Evolutionary conservation across 2,113 vertebrate species (phyloP), one percentile per base, ranked within the genome.

Genomic region (Microcebus griseorufus): DNA sequence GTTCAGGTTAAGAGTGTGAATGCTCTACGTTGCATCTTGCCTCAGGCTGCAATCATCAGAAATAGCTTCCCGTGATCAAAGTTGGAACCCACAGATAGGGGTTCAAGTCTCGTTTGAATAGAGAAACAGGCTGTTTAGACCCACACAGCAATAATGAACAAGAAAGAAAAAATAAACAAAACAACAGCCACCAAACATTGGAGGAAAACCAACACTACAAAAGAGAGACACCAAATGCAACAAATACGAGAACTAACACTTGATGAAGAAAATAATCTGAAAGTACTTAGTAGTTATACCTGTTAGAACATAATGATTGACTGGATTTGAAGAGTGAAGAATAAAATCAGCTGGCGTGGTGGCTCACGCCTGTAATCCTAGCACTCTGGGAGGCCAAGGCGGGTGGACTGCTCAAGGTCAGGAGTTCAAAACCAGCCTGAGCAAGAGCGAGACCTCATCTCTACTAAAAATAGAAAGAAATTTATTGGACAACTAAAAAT

Each of bases 251-350:
- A 90, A 79, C 32, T 48, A n/a, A 88, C 51, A 45, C 67, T 86
- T 22, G 27, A 73, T 32, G 53, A 87, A 83, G 87, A 69, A 96
- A 89, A 90, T 53, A 80, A 32, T 51, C 83, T 83, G 79, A 96
- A 95, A 92, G 58, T 73, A 22, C 39, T 78, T 64, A 51, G 29
- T 39, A 42, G 58, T 39, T 37, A 72, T 1, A 48, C n/a, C 87
- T 51, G 70, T 62, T 51, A 39, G 75, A 90, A 79, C 3, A 53
- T 53, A 64, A 64, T 88, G 76, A 64, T 34, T 78, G 53, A 25
- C 18, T 82, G 23, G 60, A 34, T 80, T 8, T 82, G 78, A 69
- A 94, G 42, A 82, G 81, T 20, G n/a, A 72, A 53, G 62, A 81
- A 75, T 62, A 45, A 67, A 95, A 65, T 67, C 60, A 73, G 37